Evolutionary conservation across 2,888 invertebrate genomes (phyloP), one percentile per base, ranked within the genome.

Genomic region (Acronicta leporina): DNA sequence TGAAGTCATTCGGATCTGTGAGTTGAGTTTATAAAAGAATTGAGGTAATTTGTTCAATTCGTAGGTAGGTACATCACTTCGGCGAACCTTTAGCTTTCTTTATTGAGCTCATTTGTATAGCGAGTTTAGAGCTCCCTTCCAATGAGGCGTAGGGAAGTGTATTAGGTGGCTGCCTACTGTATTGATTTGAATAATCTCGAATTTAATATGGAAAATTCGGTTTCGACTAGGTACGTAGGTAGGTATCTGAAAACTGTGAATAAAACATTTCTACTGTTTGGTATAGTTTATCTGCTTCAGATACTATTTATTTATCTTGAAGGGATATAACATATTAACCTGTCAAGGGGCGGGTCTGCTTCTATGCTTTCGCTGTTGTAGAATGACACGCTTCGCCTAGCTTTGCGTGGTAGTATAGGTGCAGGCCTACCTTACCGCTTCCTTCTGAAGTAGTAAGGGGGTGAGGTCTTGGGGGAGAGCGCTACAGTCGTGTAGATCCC

Each of bases 51-150:
- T 73, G 75, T 79, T 66, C 65, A 54, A 68, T 63, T 54, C 63
- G 50, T 71, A n/a, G n/a, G n/a, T n/a, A n/a, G n/a, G n/a, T n/a
- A 73, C 65, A 58, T 72, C 70, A 71, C 61, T 68, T 59, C 33
- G 63, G 48, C 52, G 61, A 78, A 77, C 63, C 67, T 62, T 76
- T 72, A 71, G 72, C 68, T 68, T 65, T 74, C 68, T 77, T 73
- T 77, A 81, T 80, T 70, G 70, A 65, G 62, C 68, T 75, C 73
- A 81, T 82, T 82, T 80, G 66, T 82, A 78, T 75, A 67, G 68
- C 52, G 71, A 73, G 65, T 62, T 70, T 40, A 66, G 62, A 52
- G 51, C 61, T 48, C 60, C 47, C 45, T 54, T 53, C 48, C 63
- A 75, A 63, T 75, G 64, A 77, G 27, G 38, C 51, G 56, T 50